Evolutionary conservation across 2,113 vertebrate genomes (phyloP).

Genomic region (Cricetomys ansorgei): DNA sequence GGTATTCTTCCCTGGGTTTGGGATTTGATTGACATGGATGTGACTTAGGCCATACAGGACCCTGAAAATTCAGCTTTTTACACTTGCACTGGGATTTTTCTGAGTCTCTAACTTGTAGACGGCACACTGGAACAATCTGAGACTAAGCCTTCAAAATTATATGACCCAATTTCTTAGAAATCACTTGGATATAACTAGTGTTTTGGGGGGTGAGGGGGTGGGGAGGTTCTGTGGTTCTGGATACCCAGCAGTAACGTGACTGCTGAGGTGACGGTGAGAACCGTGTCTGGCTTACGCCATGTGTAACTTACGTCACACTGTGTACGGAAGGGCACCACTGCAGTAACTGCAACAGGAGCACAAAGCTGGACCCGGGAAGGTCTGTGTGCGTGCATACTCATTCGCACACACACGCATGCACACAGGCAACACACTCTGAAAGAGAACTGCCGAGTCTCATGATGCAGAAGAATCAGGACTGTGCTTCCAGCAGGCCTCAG

Average conservation of each 20-base stretch:
- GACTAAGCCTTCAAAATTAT: background rate
- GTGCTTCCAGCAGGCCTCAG: accelerated
- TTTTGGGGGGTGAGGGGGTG: no score
- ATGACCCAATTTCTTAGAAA: background rate
- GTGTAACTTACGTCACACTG: accelerated
- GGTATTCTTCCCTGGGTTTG: background rate
- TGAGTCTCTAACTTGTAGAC: background rate
- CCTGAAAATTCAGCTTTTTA: background rate
- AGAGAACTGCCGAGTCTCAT: background rate
- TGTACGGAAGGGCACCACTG: background rate
- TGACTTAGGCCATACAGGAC: background rate
- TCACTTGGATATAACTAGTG: background rate
- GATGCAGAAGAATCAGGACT: background rate
- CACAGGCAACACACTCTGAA: background rate
- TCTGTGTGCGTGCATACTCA: background rate
- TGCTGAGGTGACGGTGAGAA: background rate
- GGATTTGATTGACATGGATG: background rate
- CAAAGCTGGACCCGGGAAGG: background rate
- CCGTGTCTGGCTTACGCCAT: no score
- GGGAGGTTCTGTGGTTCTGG: background rate
- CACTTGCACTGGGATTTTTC: background rate
- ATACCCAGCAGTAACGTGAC: background rate
- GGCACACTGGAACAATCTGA: background rate
- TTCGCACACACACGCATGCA: background rate
- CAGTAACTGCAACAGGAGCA: accelerated